Conservation (phyloP, 2,113 vertebrate species). For the Zonotrichia leucophrys region DNA sequence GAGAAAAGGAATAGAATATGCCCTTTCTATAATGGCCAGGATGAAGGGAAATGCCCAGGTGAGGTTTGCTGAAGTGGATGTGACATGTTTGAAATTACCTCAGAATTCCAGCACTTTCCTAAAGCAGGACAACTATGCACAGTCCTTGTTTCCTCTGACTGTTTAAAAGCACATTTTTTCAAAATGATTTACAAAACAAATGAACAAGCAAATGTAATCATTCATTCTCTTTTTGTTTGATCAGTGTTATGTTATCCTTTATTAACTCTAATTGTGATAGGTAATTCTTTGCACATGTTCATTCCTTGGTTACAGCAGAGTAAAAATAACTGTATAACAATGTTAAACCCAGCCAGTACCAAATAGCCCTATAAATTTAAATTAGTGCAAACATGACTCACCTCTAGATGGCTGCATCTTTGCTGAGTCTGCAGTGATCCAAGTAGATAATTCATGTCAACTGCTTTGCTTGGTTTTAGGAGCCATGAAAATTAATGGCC, state of each 20-base stretch:
- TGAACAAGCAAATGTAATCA: background rate
- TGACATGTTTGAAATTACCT: background rate
- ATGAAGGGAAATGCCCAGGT: background rate
- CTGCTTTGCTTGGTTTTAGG: background rate
- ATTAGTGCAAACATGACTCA: conserved; percentile 12
- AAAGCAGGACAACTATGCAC: background rate
- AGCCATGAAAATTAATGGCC: conserved; percentile 5
- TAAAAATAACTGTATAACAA: background rate
- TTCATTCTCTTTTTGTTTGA: conserved; percentile 28
- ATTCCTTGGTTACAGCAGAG: background rate
- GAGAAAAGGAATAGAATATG: background rate
- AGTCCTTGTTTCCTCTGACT: background rate
- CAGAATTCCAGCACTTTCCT: background rate
- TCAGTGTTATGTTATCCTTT: conserved; percentile 22
- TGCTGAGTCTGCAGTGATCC: conserved; percentile 38
- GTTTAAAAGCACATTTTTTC: background rate
- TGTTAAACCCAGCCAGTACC: background rate
- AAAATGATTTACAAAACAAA: background rate
- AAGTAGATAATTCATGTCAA: background rate
- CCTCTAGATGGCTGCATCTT: conserved; percentile 11
- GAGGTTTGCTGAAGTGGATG: background rate
- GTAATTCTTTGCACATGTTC: conserved; percentile 55
- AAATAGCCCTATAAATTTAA: conserved; percentile 32
- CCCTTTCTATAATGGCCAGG: background rate
- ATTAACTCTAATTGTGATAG: conserved; percentile 16